Base-by-base conservation (phyloP, 2,797 vertebrate species). In the Pempheris klunzingeri region DNA sequence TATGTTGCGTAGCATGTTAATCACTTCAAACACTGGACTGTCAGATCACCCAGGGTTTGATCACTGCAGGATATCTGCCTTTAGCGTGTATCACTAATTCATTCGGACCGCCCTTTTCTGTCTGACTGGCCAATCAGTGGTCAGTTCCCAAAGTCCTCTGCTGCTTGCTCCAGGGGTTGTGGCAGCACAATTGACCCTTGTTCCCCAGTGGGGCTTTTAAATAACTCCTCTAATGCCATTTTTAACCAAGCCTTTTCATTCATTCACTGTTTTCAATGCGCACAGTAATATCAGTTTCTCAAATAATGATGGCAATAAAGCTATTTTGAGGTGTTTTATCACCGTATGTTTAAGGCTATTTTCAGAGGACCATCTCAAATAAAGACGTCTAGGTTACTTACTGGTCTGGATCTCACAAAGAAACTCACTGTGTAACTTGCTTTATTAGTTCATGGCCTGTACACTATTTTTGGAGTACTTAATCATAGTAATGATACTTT, bases 21-120 rank as follows among this genome's bases (percentile, higher is more conserved):
- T 94, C 93, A 95, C 93, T 95, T 97, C 95, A 96, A 96, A 96
- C 89, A 90, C 90, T 93, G 87, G 87, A 91, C 73, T 94, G 93
- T 94, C 94, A 94, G 94, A 95, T 95, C 94, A 94, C 93, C 93
- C 87, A 79, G 90, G 94, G 94, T 96, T 96, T 96, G 95, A 95
- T 96, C 94, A 95, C 93, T 87, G 93, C 92, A 95, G 92, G 93
- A 94, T 92, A 89, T 92, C 89, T 94, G 94, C 92, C 88, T 93
- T 93, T 93, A 91, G 83, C 60, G 81, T 92, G 83, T 92, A 91
- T 95, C 93, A 91, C 94, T 92, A 92, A 94, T 95, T 94, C 87
- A 92, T 76, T 44, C 14, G 74, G 86, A 87, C 94, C 86, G 84
- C 93, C 95, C 88, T 71, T 77, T 88, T 92, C 69, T 89, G 76